Evolutionary conservation across 2,113 vertebrate species (phyloP).

Genomic region (Archilochus colubris): DNA sequence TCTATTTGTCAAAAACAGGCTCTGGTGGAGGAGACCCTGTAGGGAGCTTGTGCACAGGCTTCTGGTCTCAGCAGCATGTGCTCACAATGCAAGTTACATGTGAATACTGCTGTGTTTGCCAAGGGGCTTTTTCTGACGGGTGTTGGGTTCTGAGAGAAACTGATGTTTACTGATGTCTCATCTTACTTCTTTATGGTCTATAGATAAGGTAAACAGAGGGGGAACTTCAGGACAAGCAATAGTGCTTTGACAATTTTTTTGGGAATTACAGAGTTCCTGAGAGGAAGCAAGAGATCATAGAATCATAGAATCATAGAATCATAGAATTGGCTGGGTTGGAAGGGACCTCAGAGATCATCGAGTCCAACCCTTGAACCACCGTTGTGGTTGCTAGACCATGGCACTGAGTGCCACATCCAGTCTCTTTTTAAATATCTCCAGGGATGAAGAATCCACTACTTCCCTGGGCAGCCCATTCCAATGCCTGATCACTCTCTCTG

Average conservation of each 20-base stretch:
- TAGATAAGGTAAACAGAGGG: background rate
- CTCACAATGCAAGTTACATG: accelerated
- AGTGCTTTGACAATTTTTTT: background rate
- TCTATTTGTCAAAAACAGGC: background rate
- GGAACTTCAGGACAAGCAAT: background rate
- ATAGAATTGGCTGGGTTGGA: no score
- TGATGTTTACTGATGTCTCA: background rate
- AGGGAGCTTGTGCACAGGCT: accelerated
- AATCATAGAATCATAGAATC: no score
- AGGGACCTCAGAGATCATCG: no score
- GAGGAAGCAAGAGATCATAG: background rate
- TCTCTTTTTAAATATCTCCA: no score
- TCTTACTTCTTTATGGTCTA: accelerated
- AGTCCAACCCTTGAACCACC: no score
- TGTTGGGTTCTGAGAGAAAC: background rate
- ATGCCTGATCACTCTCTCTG: no score
- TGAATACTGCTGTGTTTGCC: no score
- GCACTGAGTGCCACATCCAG: no score
- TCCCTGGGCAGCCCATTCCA: no score
- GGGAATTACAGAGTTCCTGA: background rate
- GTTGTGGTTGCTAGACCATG: no score
- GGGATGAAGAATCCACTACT: no score
- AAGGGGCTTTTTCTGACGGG: background rate
- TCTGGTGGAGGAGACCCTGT: background rate
- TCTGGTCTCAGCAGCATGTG: accelerated